Percentiles rank a stretch among this genome's conserved stretches.
Conservation (phyloP, 1,140 invertebrate species). For the Oreohelix idahoensis region DNA sequence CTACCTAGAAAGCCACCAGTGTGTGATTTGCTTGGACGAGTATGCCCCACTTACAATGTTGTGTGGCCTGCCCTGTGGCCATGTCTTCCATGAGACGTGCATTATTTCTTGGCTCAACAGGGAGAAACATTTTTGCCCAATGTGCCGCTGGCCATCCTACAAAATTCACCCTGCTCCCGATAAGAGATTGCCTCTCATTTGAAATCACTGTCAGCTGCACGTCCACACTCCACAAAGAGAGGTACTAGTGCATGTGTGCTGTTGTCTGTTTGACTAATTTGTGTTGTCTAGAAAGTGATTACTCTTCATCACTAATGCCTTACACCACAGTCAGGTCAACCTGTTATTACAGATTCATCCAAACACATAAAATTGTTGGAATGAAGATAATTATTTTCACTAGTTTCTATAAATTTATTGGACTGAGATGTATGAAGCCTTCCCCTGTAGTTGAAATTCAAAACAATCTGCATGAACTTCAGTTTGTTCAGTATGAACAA, state of each 20-base stretch:
- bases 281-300: neutral
- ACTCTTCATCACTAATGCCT: neutral
- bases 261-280: neutral
- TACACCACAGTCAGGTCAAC: neutral
- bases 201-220: neutral
- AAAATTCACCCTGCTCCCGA: constrained; percentile 44
- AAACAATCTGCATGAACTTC: too few relatives aligned
- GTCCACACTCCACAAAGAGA: neutral
- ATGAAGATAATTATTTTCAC: neutral
- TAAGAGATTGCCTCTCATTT: neutral
- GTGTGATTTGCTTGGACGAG: constrained; percentile 77
- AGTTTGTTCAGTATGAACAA: too few relatives aligned
- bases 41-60: constrained; percentile 70
- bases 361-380: neutral
- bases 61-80: constrained; percentile 76
- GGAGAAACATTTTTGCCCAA: constrained; percentile 77
- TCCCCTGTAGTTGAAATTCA: too few relatives aligned
- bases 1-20: constrained; percentile 68
- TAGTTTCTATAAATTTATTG: too few relatives aligned
- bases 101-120: constrained; percentile 75
- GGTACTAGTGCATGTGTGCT: neutral
- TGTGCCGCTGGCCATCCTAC: constrained; percentile 77
- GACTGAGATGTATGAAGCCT: too few relatives aligned
- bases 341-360: neutral
- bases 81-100: constrained; percentile 76